Evolutionary conservation across 1,140 invertebrate genomes (phyloP).

Genomic region (Telenomus remus): DNA sequence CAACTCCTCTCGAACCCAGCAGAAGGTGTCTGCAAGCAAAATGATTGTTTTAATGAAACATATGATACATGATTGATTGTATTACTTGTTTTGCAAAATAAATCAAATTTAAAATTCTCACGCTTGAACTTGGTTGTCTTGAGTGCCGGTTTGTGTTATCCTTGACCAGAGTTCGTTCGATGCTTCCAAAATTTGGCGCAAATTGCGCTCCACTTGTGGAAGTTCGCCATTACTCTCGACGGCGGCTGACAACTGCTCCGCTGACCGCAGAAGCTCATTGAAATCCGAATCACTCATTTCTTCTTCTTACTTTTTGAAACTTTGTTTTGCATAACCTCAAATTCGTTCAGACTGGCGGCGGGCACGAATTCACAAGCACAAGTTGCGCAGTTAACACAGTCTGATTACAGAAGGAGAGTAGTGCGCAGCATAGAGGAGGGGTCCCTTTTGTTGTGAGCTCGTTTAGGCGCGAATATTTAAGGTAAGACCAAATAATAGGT

Average conservation of each 20-base stretch:
- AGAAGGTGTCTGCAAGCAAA: constrained; percentile 86
- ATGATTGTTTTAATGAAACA: no score
- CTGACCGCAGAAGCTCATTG: constrained; percentile 90
- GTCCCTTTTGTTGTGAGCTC: no score
- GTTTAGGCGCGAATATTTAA: no score
- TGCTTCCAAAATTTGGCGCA: constrained; percentile 93
- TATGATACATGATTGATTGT: no score
- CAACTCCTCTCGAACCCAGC: constrained; percentile 93
- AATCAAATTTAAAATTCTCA: constrained; percentile 75
- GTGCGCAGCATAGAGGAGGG: no score
- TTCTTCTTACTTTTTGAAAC: neutral
- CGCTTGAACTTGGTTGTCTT: constrained; percentile 90
- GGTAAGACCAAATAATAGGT: no score
- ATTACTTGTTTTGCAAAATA: no score
- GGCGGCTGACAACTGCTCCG: constrained; percentile 91
- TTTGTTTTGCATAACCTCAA: constrained; percentile 30
- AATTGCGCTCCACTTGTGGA: constrained; percentile 91
- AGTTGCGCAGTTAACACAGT: neutral
- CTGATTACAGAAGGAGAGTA: no score
- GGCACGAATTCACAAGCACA: constrained; percentile 4
- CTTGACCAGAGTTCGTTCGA: constrained; percentile 92
- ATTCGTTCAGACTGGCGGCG: constrained; percentile 4
- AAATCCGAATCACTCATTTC: constrained; percentile 80
- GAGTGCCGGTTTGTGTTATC: constrained; percentile 87
- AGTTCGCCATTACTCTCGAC: constrained; percentile 89